Evolutionary conservation across 2,888 invertebrate species (phyloP).

Genomic region (Tridacna crocea): DNA sequence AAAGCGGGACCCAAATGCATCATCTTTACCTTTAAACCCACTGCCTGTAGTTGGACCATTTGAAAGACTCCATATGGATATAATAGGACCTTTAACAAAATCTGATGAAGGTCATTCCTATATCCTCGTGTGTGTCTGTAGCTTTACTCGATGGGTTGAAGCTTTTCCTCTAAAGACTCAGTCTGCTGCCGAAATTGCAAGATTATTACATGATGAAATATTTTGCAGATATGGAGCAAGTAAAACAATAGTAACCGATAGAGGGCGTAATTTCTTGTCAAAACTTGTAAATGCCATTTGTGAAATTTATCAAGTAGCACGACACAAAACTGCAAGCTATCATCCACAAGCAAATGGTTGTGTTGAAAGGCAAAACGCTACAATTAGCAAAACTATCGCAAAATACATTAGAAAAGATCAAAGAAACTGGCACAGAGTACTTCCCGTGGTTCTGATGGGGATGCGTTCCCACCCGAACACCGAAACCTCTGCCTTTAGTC

Average conservation of each 20-base stretch:
- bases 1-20: constrained; percentile 38
- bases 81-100: too few species aligned
- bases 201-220: too few species aligned
- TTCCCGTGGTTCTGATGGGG: too few species aligned
- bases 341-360: constrained; percentile 46
- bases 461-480: too few species aligned
- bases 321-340: constrained; percentile 45
- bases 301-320: constrained; percentile 49
- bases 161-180: too few species aligned
- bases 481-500: too few species aligned
- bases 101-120: too few species aligned
- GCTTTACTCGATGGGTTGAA: constrained; percentile 52
- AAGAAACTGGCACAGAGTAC: constrained; percentile 49
- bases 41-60: constrained; percentile 49
- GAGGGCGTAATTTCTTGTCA: constrained; percentile 50
- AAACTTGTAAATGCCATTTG: constrained; percentile 54
- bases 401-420: constrained; percentile 53
- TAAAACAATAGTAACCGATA: constrained; percentile 42
- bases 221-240: constrained; percentile 56
- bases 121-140: constrained; percentile 48
- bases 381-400: constrained; percentile 36
- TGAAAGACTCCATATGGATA: too few species aligned
- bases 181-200: too few species aligned
- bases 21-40: constrained; percentile 40
- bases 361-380: constrained; percentile 52